A percentile compares a stretch with the other conserved stretches of the same genome.
Conservation (phyloP, 2,113 vertebrate species). For the Spea multiplicata region DNA sequence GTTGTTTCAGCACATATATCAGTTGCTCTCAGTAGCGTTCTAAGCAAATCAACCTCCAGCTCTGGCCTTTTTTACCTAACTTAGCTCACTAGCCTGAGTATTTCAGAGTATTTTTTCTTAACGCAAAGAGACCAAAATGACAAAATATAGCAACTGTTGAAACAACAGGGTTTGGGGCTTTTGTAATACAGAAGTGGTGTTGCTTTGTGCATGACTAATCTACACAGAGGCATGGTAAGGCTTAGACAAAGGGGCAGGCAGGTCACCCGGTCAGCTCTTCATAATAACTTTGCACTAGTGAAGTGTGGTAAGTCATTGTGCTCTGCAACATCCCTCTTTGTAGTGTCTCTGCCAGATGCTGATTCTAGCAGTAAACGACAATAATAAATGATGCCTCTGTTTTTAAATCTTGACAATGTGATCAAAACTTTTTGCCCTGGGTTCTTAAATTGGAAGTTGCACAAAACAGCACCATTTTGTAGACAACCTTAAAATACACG, state of each 20-base stretch:
- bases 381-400: not conserved
- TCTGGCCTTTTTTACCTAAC: no score
- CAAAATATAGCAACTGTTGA: slow-evolving; percentile 35
- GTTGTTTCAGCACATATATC: no score
- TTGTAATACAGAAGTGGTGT: slow-evolving; percentile 17
- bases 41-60: no score
- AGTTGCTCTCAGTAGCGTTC: no score
- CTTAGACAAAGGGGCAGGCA: slow-evolving; percentile 24
- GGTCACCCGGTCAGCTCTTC: slow-evolving; percentile 28
- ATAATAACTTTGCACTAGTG: slow-evolving; percentile 6
- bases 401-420: no score
- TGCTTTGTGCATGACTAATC: not conserved
- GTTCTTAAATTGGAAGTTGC: no score
- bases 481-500: no score
- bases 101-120: no score
- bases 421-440: no score
- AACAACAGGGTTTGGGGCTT: slow-evolving; percentile 31
- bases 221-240: not conserved
- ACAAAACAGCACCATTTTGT: no score
- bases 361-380: not conserved
- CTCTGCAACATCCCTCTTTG: not conserved
- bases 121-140: not conserved
- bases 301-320: slow-evolving; percentile 21
- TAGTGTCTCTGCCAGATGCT: slow-evolving; percentile 9
- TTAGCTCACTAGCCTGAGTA: no score